Base-by-base conservation (phyloP, 2,888 invertebrate species). In the Omphaloscelis lunosa region DNA sequence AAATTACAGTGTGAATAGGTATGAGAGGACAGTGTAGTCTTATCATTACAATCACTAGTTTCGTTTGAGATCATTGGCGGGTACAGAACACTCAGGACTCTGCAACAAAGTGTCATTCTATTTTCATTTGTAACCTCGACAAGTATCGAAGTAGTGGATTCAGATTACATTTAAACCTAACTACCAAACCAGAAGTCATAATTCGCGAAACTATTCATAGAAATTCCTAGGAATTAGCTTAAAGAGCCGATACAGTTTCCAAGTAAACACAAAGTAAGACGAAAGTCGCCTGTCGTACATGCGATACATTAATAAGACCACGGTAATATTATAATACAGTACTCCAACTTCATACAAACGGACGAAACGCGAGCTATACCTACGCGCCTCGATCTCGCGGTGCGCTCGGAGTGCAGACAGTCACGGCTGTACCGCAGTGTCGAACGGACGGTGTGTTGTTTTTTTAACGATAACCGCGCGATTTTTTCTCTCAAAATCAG, bases 211-310 rank as follows among this genome's bases (percentile, higher is more conserved):
- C 71, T 29, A 66, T 73, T 77, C 34, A 73, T 73, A 68, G 51
- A 68, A 81, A 83, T 85, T 73, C 70, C 71, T 65, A 81, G 41
- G 56, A 85, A 68, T 77, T 71, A 73, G 62, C 73, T 75, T 61
- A 66, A 58, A 72, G 27, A 71, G 39, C 48, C 69, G 69, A 74
- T 74, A 79, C 27, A 72, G 70, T 63, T 73, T 76, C 51, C 59
- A 67, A 63, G 82, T 80, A 76, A 72, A 83, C 72, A 81, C 62
- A 63, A 67, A 63, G 73, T 72, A 72, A 34, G 72, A 77, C 85
- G 71, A 65, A 85, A 73, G 34, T 85, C 63, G 20, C 29, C 41
- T 69, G 85, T 77, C 56, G 69, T 70, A 77, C 74, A 75, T 71
- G 87, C 81, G 45, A 86, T 82, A n/a, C n/a, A n/a, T n/a, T n/a